A percentile compares a stretch with the other conserved stretches of the same genome.
These are phyloP conservation scores for Colius striatus DNA, from an alignment of 2,113 vertebrate species.

Conservation along the genomic window DNA sequence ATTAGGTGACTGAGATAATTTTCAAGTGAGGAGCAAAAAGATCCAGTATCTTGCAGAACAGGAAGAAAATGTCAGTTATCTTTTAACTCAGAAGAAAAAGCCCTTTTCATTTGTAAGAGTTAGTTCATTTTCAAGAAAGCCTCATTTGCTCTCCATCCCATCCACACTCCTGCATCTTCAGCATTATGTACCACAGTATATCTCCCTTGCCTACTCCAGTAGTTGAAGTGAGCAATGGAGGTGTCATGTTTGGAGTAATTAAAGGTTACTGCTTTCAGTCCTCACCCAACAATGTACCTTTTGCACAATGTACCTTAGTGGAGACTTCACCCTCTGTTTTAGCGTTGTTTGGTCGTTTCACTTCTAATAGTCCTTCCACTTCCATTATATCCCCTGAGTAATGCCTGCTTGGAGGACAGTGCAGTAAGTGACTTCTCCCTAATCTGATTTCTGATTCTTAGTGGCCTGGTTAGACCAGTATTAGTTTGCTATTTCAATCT, in stretches of 20 bases:
- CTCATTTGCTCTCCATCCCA: neutral
- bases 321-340: neutral
- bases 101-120: neutral
- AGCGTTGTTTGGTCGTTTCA: neutral
- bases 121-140: neutral
- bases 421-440: slow-evolving; percentile 41
- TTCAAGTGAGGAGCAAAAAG: neutral
- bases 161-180: neutral
- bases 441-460: slow-evolving; percentile 65
- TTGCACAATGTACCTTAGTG: neutral
- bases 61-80: neutral
- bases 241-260: neutral
- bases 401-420: slow-evolving; percentile 15
- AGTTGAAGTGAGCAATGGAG: neutral
- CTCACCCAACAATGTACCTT: neutral
- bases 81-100: neutral
- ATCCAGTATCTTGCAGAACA: neutral
- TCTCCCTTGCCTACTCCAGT: neutral
- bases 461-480: slow-evolving; percentile 50
- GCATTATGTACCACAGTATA: neutral
- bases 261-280: neutral
- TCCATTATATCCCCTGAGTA: neutral
- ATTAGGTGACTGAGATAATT: neutral
- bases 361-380: neutral
- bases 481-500: slow-evolving; percentile 70